These are phyloP conservation scores for Diceros bicornis DNA, from an alignment of 2,797 vertebrate species.

Conservation along the genomic window DNA sequence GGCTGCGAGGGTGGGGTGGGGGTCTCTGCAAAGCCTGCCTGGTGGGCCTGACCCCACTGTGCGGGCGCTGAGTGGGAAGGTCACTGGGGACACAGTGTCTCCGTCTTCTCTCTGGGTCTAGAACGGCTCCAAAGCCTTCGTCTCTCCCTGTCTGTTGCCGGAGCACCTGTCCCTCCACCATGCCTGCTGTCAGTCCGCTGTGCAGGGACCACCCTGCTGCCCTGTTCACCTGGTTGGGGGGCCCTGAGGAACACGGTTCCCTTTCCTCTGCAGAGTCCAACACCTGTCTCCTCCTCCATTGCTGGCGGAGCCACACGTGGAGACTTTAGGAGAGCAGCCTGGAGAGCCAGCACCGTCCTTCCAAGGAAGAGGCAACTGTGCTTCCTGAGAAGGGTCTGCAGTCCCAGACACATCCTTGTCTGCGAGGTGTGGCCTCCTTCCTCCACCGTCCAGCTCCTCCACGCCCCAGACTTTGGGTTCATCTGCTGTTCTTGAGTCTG, in stretches of 20 bases:
- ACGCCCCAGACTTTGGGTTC: rapidly evolving
- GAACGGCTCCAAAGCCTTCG: not conserved
- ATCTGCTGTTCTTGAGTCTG: rapidly evolving
- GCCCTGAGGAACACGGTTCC: rapidly evolving
- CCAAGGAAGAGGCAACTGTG: rapidly evolving
- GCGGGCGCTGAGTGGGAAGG: not conserved
- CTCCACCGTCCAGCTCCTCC: rapidly evolving
- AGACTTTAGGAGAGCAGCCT: not conserved
- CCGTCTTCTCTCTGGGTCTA: rapidly evolving
- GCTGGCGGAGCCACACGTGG: rapidly evolving
- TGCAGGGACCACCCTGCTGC: no score
- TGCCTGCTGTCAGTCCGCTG: not conserved
- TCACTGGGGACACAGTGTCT: not conserved
- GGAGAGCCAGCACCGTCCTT: rapidly evolving
- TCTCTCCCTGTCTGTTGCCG: rapidly evolving
- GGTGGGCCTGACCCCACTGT: not conserved
- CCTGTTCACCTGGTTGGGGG: rapidly evolving
- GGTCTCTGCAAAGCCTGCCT: not conserved
- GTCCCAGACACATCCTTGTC: rapidly evolving
- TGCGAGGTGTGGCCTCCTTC: not conserved
- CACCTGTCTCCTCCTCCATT: rapidly evolving
- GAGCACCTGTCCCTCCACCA: no score
- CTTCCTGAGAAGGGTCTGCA: rapidly evolving
- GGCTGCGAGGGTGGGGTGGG: not conserved
- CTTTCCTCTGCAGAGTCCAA: not conserved